A percentile compares a stretch with the other conserved stretches of the same genome.
These are phyloP conservation scores for Rhinella marina DNA, from an alignment of 2,797 vertebrate species.

Conservation along the genomic window DNA sequence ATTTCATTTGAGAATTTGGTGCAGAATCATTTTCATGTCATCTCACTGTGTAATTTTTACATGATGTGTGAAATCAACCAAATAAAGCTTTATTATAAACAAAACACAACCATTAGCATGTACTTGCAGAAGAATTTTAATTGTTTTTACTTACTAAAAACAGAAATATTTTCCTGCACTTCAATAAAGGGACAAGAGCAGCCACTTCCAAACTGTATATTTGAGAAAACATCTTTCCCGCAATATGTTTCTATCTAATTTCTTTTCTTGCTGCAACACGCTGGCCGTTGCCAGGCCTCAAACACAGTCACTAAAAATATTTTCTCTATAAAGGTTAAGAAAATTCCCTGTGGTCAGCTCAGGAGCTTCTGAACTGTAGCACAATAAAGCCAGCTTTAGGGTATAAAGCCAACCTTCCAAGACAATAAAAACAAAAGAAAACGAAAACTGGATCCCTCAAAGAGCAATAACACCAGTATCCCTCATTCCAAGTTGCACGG, in stretches of 20 bases:
- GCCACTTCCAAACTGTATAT: conserved; percentile 40
- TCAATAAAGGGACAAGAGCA: conserved; percentile 34
- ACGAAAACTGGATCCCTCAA: conserved; percentile 40
- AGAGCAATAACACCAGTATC: conserved; percentile 50
- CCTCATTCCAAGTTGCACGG: conserved; percentile 32
- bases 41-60: too few species aligned
- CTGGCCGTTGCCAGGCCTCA: conserved; percentile 55
- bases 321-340: conserved; percentile 62
- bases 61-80: too few species aligned
- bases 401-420: conserved; percentile 66
- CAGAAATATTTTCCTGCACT: background rate
- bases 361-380: conserved; percentile 49
- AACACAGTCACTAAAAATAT: conserved; percentile 60
- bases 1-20: too few species aligned
- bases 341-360: conserved; percentile 61
- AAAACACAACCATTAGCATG: background rate
- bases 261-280: conserved; percentile 58
- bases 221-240: conserved; percentile 41
- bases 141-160: background rate
- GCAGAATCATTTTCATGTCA: too few species aligned
- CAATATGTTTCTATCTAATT: conserved; percentile 60
- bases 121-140: background rate
- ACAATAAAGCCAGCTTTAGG: conserved; percentile 64
- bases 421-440: conserved; percentile 58
- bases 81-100: background rate